Percentiles rank a stretch among this genome's conserved stretches.
These are phyloP conservation scores for Labrus mixtus DNA, from an alignment of 2,113 vertebrate species.

Conservation along the genomic window DNA sequence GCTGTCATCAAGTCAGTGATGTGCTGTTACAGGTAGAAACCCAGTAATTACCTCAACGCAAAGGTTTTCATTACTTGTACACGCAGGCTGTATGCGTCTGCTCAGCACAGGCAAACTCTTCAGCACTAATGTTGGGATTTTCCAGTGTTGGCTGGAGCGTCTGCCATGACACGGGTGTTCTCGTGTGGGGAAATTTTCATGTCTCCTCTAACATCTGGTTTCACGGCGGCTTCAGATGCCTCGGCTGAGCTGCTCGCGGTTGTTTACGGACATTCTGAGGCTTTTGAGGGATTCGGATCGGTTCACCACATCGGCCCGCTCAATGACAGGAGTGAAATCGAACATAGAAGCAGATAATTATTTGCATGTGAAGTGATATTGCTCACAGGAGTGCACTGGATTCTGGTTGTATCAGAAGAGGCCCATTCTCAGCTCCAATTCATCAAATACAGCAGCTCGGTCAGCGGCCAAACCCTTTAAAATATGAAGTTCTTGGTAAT, in stretches of 20 bases:
- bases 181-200: constrained; percentile 39
- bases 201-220: constrained; percentile 67
- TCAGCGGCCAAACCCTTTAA: background rate
- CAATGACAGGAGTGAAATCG: constrained; percentile 44
- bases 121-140: constrained; percentile 56
- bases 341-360: constrained; percentile 53
- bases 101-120: constrained; percentile 26
- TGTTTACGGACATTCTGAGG: constrained; percentile 63
- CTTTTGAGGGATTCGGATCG: constrained; percentile 40
- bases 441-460: background rate
- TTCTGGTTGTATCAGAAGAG: background rate
- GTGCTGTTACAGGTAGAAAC: constrained; percentile 51
- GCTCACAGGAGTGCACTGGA: constrained; percentile 3
- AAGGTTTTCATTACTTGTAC: constrained; percentile 56
- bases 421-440: background rate
- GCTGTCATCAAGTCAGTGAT: constrained; percentile 68
- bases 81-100: constrained; percentile 14
- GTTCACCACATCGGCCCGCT: constrained; percentile 41
- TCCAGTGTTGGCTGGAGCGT: constrained; percentile 44
- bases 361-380: constrained; percentile 57
- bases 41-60: constrained; percentile 65
- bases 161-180: constrained; percentile 49
- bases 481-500: background rate
- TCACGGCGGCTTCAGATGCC: constrained; percentile 23
- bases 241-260: constrained; percentile 14